Conservation (phyloP, 2,888 invertebrate species). For the Drosophila parthenogenetica region DNA sequence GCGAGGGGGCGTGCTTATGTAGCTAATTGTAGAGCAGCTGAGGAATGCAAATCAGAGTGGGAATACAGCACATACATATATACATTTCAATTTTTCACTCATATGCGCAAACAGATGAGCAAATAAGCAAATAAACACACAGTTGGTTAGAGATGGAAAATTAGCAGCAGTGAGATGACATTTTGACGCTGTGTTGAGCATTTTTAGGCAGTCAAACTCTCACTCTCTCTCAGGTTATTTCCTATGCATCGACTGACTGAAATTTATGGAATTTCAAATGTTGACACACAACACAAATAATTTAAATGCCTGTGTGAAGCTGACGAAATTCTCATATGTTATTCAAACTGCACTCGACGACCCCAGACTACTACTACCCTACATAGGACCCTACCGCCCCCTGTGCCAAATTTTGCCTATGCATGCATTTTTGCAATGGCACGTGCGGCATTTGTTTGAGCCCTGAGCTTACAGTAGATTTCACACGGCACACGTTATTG, state of each 20-base stretch:
- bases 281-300: constrained; percentile 75
- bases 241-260: constrained; percentile 53
- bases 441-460: constrained; percentile 47
- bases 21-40: constrained; percentile 5
- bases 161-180: background rate
- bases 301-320: constrained; percentile 67
- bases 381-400: too few relatives aligned
- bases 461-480: constrained; percentile 66
- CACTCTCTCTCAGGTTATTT: constrained; percentile 45
- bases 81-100: constrained; percentile 55
- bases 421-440: constrained; percentile 26
- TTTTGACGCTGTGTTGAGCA: constrained; percentile 32
- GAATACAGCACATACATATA: constrained; percentile 14
- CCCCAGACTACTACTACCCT: background rate
- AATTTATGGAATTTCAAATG: constrained; percentile 76
- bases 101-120: constrained; percentile 39
- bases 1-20: background rate
- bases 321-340: constrained; percentile 51
- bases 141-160: background rate
- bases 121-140: constrained; percentile 34
- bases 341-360: constrained; percentile 4
- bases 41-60: constrained; percentile 3
- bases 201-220: constrained; percentile 26
- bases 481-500: constrained; percentile 64
- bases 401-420: background rate